Conservation (phyloP, 2,888 invertebrate species). For the Yponomeuta cagnagella region DNA sequence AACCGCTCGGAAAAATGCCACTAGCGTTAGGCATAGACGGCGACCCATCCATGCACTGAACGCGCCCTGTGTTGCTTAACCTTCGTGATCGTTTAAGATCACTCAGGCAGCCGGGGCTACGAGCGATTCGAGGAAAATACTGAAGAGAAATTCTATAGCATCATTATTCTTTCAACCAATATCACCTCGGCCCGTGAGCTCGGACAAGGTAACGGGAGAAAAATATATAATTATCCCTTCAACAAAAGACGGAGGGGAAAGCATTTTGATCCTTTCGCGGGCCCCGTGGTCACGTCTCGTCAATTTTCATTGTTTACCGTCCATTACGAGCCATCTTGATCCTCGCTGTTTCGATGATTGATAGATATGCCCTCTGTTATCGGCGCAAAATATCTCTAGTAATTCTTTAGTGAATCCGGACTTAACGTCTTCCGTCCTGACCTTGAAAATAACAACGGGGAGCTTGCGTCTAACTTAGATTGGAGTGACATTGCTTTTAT, state of each 20-base stretch:
- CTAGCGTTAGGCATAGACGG: too few species aligned
- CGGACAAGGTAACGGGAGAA: neutral
- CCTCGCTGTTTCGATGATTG: slow-evolving; percentile 24
- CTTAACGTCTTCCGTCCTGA: too few species aligned
- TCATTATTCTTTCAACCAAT: neutral
- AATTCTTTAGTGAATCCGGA: neutral
- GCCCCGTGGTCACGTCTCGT: slow-evolving; percentile 49
- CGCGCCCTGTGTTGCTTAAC: too few species aligned
- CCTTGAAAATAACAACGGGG: too few species aligned
- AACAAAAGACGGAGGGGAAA: slow-evolving; percentile 32
- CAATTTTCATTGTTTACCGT: slow-evolving; percentile 49
- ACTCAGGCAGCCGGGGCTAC: too few species aligned
- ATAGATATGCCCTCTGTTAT: neutral
- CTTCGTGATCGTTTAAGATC: too few species aligned
- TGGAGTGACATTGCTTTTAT: too few species aligned
- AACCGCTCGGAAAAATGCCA: too few species aligned
- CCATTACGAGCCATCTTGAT: slow-evolving; percentile 67
- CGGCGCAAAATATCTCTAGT: neutral
- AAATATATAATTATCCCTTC: neutral
- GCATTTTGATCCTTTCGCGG: slow-evolving; percentile 43
- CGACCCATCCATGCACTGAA: too few species aligned
- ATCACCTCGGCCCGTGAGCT: neutral
- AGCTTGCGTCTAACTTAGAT: too few species aligned
- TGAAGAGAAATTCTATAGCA: too few species aligned
- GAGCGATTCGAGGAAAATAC: too few species aligned